Evolutionary conservation across 2,113 vertebrate genomes (phyloP), one percentile per base, ranked within the genome.

Genomic region (Malurus melanocephalus): DNA sequence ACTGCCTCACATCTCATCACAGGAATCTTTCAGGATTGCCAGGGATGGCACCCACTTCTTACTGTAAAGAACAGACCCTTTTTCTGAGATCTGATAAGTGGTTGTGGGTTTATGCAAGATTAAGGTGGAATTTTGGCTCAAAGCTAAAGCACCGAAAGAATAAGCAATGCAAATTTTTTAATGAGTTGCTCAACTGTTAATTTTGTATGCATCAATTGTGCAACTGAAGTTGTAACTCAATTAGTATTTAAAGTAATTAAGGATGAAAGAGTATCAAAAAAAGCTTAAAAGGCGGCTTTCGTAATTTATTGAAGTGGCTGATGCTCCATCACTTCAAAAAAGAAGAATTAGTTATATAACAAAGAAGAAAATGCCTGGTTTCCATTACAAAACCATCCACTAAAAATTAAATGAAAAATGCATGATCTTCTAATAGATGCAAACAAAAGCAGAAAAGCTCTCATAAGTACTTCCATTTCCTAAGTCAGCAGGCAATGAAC

Each of bases 211-310:
- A 86, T 71, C 77, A 86, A 64, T 59, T 85, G 56, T 64, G 52
- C 74, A 88, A 80, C 61, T 72, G 49, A 81, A 95, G 22, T 83
- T 81, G 45, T 88, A 90, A 89, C 81, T 90, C 69, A 90, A 87
- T 93, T 93, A 93, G 69, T 62, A 88, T 86, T 83, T 89, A 62
- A 94, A 89, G 83, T 55, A 91, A 94, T 93, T 93, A 84, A 86
- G 42, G 80, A 93, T 80, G 76, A 88, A 85, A 93, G 76, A 71
- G 65, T 83, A 69, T 20, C 1, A 57, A 65, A 85, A 91, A 84
- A 80, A 87, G n/a, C 80, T 93, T 73, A 86, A 77, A 92, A 82
- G 60, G 67, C 33, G 0, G 38, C 43, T 82, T 89, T 59, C 53
- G 21, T 83, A 69, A 83, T 89, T 88, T 64, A 80, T 13, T 80